Percentiles rank a stretch among this genome's conserved stretches.
These are phyloP conservation scores for Crocidura indochinensis DNA, from an alignment of 2,797 vertebrate species.

Conservation along the genomic window DNA sequence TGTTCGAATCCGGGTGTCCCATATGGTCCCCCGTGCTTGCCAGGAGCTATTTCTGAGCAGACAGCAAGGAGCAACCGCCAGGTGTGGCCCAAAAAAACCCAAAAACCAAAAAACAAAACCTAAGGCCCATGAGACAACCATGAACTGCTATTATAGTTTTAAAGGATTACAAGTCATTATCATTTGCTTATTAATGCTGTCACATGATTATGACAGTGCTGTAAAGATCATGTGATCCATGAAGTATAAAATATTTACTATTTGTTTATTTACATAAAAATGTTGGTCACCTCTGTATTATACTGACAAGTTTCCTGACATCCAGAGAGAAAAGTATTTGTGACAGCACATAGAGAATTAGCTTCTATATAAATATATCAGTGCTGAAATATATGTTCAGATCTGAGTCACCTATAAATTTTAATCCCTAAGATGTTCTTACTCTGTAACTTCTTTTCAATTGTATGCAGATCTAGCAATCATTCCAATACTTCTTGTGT, in stretches of 20 bases:
- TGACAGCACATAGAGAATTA: not conserved
- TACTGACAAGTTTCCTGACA: not conserved
- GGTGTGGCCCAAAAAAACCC: too few relatives aligned
- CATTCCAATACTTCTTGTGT: not conserved
- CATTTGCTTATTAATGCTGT: not conserved
- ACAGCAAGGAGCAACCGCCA: too few relatives aligned
- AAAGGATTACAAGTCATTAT: not conserved
- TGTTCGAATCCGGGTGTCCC: too few relatives aligned
- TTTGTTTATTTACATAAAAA: slow-evolving; percentile 9
- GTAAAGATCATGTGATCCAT: not conserved
- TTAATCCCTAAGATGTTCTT: not conserved
- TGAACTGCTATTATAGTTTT: not conserved
- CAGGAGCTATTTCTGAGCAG: too few relatives aligned
- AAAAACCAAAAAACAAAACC: too few relatives aligned
- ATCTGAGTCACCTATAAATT: too few relatives aligned
- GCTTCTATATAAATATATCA: not conserved
- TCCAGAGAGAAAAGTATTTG: not conserved
- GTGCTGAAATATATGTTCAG: not conserved
- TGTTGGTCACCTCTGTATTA: not conserved
- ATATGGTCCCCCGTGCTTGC: too few relatives aligned
- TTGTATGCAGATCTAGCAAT: not conserved
- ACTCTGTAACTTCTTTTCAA: not conserved
- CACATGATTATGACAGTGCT: not conserved
- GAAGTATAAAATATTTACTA: not conserved
- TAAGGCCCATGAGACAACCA: too few relatives aligned